phyloP scores from a whole-genome alignment of 2,797 vertebrate genomes.

The Chelonia mydas region DNA sequence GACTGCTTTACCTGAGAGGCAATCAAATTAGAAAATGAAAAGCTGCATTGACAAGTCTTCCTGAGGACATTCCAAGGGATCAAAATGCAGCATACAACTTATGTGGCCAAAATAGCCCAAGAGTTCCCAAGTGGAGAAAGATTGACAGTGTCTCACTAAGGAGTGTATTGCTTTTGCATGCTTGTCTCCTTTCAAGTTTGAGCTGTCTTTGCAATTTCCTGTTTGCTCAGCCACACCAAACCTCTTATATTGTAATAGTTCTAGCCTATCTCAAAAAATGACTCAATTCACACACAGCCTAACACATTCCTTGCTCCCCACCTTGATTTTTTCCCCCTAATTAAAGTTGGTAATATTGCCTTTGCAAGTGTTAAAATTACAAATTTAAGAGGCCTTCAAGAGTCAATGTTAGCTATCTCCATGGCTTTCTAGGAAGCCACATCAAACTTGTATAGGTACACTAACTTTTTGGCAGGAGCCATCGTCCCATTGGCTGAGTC shows the following conservation, averaged over 20 bases:
- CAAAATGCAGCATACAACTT: not conserved
- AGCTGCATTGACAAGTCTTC: not conserved
- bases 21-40: slow-evolving; percentile 1
- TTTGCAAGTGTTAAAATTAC: not conserved
- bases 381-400: not conserved
- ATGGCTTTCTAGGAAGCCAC: not conserved
- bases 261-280: not conserved
- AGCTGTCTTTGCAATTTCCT: not conserved
- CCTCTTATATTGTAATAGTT: slow-evolving; percentile 1
- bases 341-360: not conserved
- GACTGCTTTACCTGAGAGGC: not conserved
- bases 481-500: not conserved
- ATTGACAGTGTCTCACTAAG: not conserved
- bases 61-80: not conserved
- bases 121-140: not conserved
- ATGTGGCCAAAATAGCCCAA: not conserved
- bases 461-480: not conserved
- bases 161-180: not conserved
- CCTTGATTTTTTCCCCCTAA: not conserved
- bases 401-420: not conserved
- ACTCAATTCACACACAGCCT: not conserved
- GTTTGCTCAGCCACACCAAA: slow-evolving; percentile 26
- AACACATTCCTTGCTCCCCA: not conserved
- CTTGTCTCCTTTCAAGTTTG: not conserved
- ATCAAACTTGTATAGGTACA: not conserved